Base-by-base conservation (phyloP, 2,113 vertebrate genomes). In the Ceyx cyanopectus region DNA sequence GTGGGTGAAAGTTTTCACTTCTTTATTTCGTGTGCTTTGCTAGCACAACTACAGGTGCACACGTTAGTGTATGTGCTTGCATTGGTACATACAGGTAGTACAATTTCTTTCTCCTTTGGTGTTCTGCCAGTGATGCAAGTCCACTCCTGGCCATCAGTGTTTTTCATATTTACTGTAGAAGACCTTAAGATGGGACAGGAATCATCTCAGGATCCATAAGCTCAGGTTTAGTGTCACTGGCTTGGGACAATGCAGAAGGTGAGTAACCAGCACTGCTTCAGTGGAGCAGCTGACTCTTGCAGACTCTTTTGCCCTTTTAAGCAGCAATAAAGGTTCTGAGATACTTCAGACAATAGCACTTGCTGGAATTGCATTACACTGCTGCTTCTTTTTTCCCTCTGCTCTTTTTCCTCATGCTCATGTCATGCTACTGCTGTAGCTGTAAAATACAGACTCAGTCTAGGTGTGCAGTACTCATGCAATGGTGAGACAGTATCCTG, bases 341-440 rank as follows among this genome's bases (percentile, higher is more conserved):
- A 66, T 86, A 62, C 12, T 92, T 76, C 46, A 57, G 56, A 19
- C 63, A 73, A 6, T 22, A 87, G 26, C 30, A 58, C 60, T 66
- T 30, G 2, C 58, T 56, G 27, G 68, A 88, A 69, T 43, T 30
- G 15, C 8, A 13, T 53, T 72, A 18, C 9, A 15, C 27, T 0
- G 0, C 4, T 73, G 41, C 26, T 85, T 65, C 30, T 60, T 61
- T 75, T 79, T 77, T 14, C 19, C 8, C 2, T 9, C 11, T 4
- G 2, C n/a, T 56, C 17, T 45, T 74, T 30, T 81, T 68, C 46
- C 23, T 91, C 8, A 5, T 62, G 30, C 18, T 92, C 7, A 4
- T 62, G 19, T 62, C 26, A n/a, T 0, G 0, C 14, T 27, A 10
- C 27, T 74, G 24, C 27, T 1, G 0, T 30, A 66, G 30, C 17